Evolutionary conservation across 1,140 invertebrate genomes (phyloP), one percentile per base, ranked within the genome.

Genomic region (Thalassaphorura encarpata): DNA sequence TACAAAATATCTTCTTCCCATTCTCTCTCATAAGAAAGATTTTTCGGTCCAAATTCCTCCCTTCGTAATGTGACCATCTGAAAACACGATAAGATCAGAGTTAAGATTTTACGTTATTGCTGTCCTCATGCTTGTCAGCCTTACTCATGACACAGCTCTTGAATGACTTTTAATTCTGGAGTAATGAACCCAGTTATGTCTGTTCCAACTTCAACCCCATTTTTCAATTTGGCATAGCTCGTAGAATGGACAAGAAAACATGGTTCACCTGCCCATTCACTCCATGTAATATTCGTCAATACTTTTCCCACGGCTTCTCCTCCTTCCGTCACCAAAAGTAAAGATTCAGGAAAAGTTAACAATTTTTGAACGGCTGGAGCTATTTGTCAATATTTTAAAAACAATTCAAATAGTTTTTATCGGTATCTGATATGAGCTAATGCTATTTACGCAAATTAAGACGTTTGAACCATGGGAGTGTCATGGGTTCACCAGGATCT

Each of bases 101-200:
- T n/a, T n/a, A n/a, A n/a, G n/a, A n/a, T n/a, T n/a, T n/a, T n/a
- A n/a, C n/a, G n/a, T n/a, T n/a, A n/a, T n/a, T n/a, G n/a, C n/a
- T n/a, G n/a, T n/a, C n/a, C n/a, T n/a, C n/a, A n/a, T n/a, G n/a
- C n/a, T n/a, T n/a, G n/a, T 36, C 11, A 36, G 13, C 11, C 47
- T 40, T 53, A 63, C 55, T 61, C 59, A 40, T 64, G 59, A 31
- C 45, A 49, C 45, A 43, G 52, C 42, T 64, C 62, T 28, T 64
- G 62, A 16, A 61, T 21, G 5, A 50, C 28, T 40, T 58, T 52
- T 0, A 61, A 26, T 36, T 56, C 29, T 2, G 15, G 8, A 16
- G 47, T 41, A 15, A 64, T 26, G 45, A 58, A 61, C 21, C 58
- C 59, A 40, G 53, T 57, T 2, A 61, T 41, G 1, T 51, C 28